A percentile compares a stretch with the other conserved stretches of the same genome.
These are phyloP conservation scores for Omphaloscelis lunosa DNA, from an alignment of 2,888 invertebrate genomes.

Conservation along the genomic window DNA sequence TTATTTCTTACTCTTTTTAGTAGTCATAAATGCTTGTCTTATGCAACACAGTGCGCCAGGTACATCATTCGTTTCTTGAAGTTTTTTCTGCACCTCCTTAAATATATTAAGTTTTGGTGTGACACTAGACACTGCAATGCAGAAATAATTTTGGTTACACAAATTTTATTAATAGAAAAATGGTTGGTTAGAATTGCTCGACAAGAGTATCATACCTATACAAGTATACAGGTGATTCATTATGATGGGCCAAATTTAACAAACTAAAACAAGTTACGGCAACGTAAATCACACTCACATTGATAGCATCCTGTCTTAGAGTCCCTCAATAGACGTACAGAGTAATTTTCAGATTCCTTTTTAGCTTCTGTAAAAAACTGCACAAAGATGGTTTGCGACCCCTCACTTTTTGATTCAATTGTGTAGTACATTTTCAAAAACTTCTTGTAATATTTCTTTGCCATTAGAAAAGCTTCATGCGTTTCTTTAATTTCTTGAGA, in stretches of 20 bases:
- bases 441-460: constrained; percentile 87
- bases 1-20: constrained; percentile 67
- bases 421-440: constrained; percentile 84
- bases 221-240: background rate
- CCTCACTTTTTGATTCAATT: constrained; percentile 78
- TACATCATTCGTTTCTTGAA: constrained; percentile 83
- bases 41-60: constrained; percentile 82
- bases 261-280: background rate
- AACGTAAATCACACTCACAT: constrained; percentile 73
- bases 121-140: constrained; percentile 80
- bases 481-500: constrained; percentile 86
- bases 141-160: background rate
- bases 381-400: constrained; percentile 79
- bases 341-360: constrained; percentile 84
- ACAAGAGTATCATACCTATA: background rate
- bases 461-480: constrained; percentile 87
- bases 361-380: constrained; percentile 87
- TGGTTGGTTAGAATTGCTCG: background rate
- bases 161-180: background rate
- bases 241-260: background rate
- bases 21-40: constrained; percentile 77
- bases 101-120: constrained; percentile 78
- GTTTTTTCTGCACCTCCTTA: constrained; percentile 77
- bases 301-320: constrained; percentile 77
- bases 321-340: constrained; percentile 77